A percentile compares a stretch with the other conserved stretches of the same genome.
phyloP scores from a whole-genome alignment of 2,113 vertebrate genomes.

The Salminus brasiliensis region DNA sequence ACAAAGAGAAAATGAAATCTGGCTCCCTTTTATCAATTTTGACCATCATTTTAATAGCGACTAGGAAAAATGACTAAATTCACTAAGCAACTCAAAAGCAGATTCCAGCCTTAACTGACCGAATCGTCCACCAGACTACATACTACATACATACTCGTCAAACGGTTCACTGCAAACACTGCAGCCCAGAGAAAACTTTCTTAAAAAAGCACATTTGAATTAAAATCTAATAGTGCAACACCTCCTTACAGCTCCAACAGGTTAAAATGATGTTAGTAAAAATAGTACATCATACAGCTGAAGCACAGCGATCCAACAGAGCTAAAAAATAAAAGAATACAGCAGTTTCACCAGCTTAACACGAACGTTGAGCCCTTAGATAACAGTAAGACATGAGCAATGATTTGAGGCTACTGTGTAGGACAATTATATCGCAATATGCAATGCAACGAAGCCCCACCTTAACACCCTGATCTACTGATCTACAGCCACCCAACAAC shows the following conservation, averaged over 20 bases:
- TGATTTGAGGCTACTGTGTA: neutral
- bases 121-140: neutral
- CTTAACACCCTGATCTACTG: constrained; percentile 1
- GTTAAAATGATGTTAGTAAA: constrained; percentile 15
- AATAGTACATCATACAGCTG: neutral
- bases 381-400: neutral
- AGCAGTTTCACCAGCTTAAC: neutral
- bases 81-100: too few relatives aligned
- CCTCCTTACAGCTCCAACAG: neutral
- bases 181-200: neutral
- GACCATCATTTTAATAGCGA: too few relatives aligned
- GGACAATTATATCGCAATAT: too few relatives aligned
- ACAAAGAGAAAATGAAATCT: too few relatives aligned
- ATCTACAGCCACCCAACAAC: neutral
- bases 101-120: neutral
- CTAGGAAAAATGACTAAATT: too few relatives aligned
- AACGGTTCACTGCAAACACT: neutral
- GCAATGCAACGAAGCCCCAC: neutral
- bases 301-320: neutral
- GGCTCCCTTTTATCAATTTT: too few relatives aligned
- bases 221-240: constrained; percentile 17
- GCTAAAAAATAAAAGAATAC: too few relatives aligned
- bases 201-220: neutral
- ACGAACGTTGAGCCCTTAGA: neutral
- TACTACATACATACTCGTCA: neutral